Evolutionary conservation across 2,113 vertebrate species (phyloP).

Genomic region (Podilymbus podiceps): DNA sequence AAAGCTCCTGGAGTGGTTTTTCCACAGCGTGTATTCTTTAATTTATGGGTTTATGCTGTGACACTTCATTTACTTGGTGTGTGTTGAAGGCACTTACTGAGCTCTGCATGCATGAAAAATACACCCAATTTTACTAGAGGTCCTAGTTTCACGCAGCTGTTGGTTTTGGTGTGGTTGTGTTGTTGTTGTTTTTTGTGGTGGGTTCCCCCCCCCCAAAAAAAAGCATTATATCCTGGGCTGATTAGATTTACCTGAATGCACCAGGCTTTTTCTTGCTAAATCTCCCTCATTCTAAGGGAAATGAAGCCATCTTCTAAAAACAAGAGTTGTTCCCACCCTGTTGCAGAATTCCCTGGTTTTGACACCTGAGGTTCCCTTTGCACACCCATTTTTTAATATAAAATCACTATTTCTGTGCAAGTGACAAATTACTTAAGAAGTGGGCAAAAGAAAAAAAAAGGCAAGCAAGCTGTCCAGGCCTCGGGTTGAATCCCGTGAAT

Average conservation of each 20-base stretch:
- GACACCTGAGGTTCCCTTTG: not conserved
- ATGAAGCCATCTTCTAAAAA: not conserved
- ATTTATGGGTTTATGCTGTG: not conserved
- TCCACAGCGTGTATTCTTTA: not conserved
- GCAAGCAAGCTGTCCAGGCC: not conserved
- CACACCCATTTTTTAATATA: not conserved
- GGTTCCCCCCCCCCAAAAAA: too few relatives aligned
- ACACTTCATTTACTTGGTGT: not conserved
- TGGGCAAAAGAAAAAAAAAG: not conserved
- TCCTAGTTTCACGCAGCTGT: not conserved
- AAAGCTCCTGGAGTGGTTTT: not conserved
- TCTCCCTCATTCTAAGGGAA: not conserved
- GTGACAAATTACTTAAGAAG: not conserved
- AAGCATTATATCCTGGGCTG: not conserved
- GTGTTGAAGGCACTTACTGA: not conserved
- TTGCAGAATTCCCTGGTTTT: not conserved
- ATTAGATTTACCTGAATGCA: not conserved
- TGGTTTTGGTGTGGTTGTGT: not conserved
- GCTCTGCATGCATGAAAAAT: not conserved
- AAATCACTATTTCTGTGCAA: not conserved
- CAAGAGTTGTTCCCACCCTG: not conserved
- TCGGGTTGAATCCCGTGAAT: not conserved
- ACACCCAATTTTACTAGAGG: not conserved
- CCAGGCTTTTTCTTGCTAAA: not conserved
- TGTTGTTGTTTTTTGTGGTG: not conserved